Evolutionary conservation across 2,888 invertebrate species (phyloP).

Genomic region (Noctua pronuba): DNA sequence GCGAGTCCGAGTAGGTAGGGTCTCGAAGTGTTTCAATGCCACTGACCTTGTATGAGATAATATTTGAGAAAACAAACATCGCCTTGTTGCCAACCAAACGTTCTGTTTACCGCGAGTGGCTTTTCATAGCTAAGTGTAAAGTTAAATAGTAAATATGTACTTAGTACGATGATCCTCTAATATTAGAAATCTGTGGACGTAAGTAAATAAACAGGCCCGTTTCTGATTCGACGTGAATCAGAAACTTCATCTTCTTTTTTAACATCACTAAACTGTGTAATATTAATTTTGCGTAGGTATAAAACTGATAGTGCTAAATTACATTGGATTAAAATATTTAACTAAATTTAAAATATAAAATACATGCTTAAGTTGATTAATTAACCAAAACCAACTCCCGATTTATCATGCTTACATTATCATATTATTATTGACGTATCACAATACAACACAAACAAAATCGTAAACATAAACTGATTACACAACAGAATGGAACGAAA

Average conservation of each 20-base stretch:
- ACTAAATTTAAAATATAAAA: background rate
- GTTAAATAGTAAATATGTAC: conserved; percentile 26
- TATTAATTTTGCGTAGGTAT: background rate
- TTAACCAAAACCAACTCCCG: conserved; percentile 9
- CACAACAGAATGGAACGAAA: conserved; percentile 34
- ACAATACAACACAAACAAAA: background rate
- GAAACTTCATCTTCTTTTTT: too few relatives aligned
- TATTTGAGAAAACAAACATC: conserved; percentile 22
- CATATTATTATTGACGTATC: background rate
- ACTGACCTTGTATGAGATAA: conserved; percentile 52
- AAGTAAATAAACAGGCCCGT: background rate
- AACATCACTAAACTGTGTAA: too few relatives aligned
- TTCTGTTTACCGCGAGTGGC: conserved; percentile 3
- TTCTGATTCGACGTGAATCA: too few relatives aligned
- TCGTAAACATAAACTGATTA: conserved; percentile 6
- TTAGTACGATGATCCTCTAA: conserved; percentile 7
- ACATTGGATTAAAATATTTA: background rate
- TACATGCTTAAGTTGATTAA: background rate
- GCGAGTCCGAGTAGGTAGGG: background rate
- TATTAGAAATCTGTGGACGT: background rate
- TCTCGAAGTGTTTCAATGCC: conserved; percentile 24
- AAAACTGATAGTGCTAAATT: background rate
- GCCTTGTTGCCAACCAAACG: conserved; percentile 29
- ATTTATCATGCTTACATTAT: conserved; percentile 1
- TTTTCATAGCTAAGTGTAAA: conserved; percentile 34